Base-by-base conservation (phyloP, 2,888 invertebrate species). In the Amiota minor region DNA sequence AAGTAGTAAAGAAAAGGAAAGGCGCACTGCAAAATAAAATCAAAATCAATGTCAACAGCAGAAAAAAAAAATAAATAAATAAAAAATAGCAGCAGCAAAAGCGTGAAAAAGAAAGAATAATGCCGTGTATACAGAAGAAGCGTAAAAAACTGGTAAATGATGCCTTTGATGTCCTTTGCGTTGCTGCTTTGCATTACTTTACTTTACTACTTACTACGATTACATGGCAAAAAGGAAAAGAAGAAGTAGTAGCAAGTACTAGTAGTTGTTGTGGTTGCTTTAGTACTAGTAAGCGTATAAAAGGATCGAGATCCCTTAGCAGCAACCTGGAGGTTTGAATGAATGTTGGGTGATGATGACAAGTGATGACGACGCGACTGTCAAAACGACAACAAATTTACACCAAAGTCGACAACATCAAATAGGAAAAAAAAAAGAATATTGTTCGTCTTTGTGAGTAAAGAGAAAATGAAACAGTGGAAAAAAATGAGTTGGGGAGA, bases 41-140 rank as follows among this genome's bases (percentile, higher is more conserved):
- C 76, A 78, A 78, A 78, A 78, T 78, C 78, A 78, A 78, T 78
- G 78, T 78, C 78, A 78, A 78, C 78, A 77, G 72, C 76, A 77
- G 73, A 76, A 77, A 77, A 77, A 64, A 75, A 71, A 65, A 62
- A 72, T 69, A 69, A 70, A 70, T 70, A 71, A 61, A 50, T 61
- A 56, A 70, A 59, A 49, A 71, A 71, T 49, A 49, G 20, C 20
- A 67, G 35, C 9, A 16, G 45, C 3, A 77, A 70, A 72, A 72
- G 56, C 55, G 72, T 67, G 67, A 70, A 71, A 70, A 73, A 67
- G 2, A 70, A 55, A 70, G 16, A 65, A 49, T 49, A 18, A 23
- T 8, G 61, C 11, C 46, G 11, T 18, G 53, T 20, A 59, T 18
- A 20, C 59, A 35, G 6, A 68, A 50, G 11, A 68, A 35, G 53